Evolutionary conservation across 2,113 vertebrate genomes (phyloP).

Genomic region (Hemiscyllium ocellatum): DNA sequence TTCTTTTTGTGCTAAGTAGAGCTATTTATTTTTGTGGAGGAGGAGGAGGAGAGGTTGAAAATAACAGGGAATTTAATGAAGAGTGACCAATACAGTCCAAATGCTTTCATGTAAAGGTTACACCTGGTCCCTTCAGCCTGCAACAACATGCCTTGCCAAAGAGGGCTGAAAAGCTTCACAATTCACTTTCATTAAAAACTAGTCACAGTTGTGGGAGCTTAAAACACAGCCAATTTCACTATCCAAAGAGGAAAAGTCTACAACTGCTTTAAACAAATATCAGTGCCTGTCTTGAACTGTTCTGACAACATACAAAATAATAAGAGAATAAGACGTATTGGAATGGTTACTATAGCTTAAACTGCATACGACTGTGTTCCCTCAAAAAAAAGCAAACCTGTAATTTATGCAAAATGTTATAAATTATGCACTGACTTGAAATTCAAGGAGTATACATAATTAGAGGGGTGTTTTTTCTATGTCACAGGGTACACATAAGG

Average conservation of each 20-base stretch:
- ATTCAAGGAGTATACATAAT: neutral
- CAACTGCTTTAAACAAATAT: neutral
- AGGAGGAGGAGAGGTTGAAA: neutral
- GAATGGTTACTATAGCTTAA: neutral
- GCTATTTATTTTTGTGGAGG: neutral
- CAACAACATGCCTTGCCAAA: neutral
- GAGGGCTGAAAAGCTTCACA: neutral
- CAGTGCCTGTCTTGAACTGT: neutral
- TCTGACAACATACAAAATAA: neutral
- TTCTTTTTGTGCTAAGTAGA: neutral
- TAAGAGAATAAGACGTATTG: neutral
- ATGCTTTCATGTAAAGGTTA: neutral
- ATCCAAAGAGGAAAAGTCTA: neutral
- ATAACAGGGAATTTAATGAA: neutral
- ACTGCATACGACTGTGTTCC: neutral
- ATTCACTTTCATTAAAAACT: neutral
- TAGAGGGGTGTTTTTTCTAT: neutral
- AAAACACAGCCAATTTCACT: neutral
- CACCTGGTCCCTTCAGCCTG: neutral
- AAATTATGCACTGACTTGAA: neutral
- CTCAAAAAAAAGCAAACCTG: neutral
- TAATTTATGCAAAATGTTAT: neutral
- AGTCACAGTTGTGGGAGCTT: neutral
- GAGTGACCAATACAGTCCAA: neutral
- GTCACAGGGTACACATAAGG: neutral